Conservation (phyloP, 2,888 invertebrate species). For the Agrotis exclamationis region DNA sequence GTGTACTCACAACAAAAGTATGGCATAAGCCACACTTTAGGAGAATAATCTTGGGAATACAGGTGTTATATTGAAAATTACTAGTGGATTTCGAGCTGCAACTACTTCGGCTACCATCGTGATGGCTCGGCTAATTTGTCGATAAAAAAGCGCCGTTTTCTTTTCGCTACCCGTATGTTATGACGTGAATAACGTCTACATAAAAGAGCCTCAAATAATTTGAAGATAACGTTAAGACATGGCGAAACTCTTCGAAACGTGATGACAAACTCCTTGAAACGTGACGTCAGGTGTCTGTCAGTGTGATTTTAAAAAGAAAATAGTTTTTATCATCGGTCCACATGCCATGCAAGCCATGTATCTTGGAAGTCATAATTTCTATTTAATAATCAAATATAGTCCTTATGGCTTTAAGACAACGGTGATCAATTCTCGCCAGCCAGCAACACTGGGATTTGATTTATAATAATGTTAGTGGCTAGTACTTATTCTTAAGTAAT, state of each 20-base stretch:
- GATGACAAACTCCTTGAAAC: too few species aligned
- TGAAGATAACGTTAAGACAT: not conserved
- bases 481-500: constrained; percentile 10
- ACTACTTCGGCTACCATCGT: not conserved
- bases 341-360: too few species aligned
- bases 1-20: not conserved
- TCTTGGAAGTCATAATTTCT: constrained; percentile 59
- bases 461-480: constrained; percentile 36
- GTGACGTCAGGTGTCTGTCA: too few species aligned
- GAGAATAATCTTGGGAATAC: too few species aligned
- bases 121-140: not conserved
- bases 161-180: too few species aligned
- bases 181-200: not conserved
- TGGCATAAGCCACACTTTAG: too few species aligned
- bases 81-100: not conserved
- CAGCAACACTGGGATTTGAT: constrained; percentile 40
- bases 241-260: too few species aligned
- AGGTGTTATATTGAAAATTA: too few species aligned
- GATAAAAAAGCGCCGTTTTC: not conserved
- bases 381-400: constrained; percentile 58
- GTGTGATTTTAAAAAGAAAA: too few species aligned
- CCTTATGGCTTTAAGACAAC: constrained; percentile 40
- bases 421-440: constrained; percentile 50
- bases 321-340: too few species aligned
- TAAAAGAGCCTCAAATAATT: too few species aligned